phyloP scores from a whole-genome alignment of 2,888 invertebrate genomes.

The Meiosimyza platycephala region DNA sequence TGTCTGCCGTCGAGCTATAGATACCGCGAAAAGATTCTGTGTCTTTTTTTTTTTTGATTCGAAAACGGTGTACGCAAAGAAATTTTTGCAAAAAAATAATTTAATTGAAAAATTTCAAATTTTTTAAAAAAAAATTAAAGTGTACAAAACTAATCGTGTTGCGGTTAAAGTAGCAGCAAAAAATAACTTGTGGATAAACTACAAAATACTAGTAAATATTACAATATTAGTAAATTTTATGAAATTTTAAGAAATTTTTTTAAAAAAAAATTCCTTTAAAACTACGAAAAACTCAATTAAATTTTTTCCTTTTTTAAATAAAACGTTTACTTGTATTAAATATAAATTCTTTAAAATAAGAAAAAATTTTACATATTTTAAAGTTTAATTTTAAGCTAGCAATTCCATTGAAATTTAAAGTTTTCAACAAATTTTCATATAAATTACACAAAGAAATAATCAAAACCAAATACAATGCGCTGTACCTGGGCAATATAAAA shows the following conservation, averaged over 20 bases:
- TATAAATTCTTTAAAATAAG: too few relatives aligned
- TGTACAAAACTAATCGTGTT: slow-evolving; percentile 20
- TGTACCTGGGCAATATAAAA: background rate
- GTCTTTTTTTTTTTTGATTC: background rate
- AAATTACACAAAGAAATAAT: slow-evolving; percentile 1
- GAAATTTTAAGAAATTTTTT: background rate
- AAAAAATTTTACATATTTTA: too few relatives aligned
- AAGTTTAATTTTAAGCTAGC: too few relatives aligned
- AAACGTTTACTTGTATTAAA: too few relatives aligned
- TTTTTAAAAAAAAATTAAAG: background rate
- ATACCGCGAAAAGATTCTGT: slow-evolving; percentile 22
- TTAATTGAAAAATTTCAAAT: slow-evolving; percentile 1
- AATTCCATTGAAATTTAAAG: too few relatives aligned
- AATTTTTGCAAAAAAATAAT: background rate
- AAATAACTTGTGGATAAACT: background rate
- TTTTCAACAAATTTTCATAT: background rate
- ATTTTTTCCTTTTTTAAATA: too few relatives aligned
- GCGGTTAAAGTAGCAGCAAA: slow-evolving; percentile 18
- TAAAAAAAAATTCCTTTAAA: too few relatives aligned
- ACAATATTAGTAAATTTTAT: background rate
- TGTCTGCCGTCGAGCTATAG: background rate
- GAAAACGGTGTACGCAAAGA: slow-evolving; percentile 14
- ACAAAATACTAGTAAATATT: slow-evolving; percentile 25
- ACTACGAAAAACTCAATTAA: too few relatives aligned
- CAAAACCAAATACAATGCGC: too few relatives aligned